Base-by-base conservation (phyloP, 2,797 vertebrate genomes). In the Halcyon smyrnensis region DNA sequence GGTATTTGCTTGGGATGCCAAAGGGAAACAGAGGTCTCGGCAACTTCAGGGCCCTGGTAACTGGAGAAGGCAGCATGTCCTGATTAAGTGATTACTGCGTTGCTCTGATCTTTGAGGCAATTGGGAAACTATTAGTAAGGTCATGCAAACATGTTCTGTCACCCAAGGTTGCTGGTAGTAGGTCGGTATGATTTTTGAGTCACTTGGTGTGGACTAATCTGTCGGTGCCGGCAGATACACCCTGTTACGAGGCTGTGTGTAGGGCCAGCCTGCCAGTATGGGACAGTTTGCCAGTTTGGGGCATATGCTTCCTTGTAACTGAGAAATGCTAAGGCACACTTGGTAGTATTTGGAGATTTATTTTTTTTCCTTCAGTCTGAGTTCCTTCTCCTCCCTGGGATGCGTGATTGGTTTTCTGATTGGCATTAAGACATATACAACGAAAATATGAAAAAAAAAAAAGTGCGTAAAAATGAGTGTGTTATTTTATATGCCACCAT, bases 221-320 rank as follows among this genome's bases (percentile, higher is more conserved):
- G 11, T 15, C 11, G 75, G 60, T 24, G 32, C 15, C 8, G 62
- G 50, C 62, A 37, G 46, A 15, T 50, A 10, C 5, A 14, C 12
- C 41, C n/a, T 57, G 16, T 43, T 19, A 15, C 8, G 27, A 41
- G 7, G 5, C 2, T 27, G 15, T 15, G 25, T 0, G 0, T 18
- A 21, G 34, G 24, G 37, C 30, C 48, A 70, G 32, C 30, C 54
- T 70, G 51, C 17, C 9, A 1, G 17, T 8, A 1, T 9, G 12
- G 63, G 53, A 45, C 18, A 21, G 48, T 54, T 83, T 46, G 50
- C 30, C 39, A 27, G 37, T 6, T 4, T 62, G 62, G n/a, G 30
- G 5, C 8, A 0, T 32, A 2, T 15, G 37, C 24, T 51, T 56
- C 79, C 25, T 53, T 46, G 0, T 12, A 50, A 16, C 4, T 54